Evolutionary conservation across 2,888 invertebrate genomes (phyloP), one percentile per base, ranked within the genome.

Genomic region (Escarpia spicata): DNA sequence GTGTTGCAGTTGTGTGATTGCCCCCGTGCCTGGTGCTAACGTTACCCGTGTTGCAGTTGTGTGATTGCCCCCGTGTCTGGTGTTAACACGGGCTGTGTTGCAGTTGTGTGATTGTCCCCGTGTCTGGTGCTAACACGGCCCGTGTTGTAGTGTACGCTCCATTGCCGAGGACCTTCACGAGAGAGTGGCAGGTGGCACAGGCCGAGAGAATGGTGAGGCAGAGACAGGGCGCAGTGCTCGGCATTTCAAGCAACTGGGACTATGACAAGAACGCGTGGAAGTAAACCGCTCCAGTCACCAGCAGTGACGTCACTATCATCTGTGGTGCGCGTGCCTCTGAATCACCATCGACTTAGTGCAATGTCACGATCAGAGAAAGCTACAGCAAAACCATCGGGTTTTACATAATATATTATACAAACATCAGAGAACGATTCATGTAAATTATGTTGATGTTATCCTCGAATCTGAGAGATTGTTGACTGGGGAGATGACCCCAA

Each of bases 191-290:
- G 96, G 97, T 52, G 52, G 52, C 52, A 9, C 52, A 52, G 52
- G 52, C 52, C 52, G 52, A 52, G 52, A 9, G 52, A 2, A 52
- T 52, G 52, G 52, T 52, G 52, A 52, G 15, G 52, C 52, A 52
- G 52, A 52, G 52, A 9, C 96, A 98, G 31, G 98, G 98, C 96
- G 98, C 98, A 0, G 97, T 99, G 89, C 97, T 97, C 91, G 99
- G 99, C 0, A 96, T 98, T 43, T 96, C 98, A 43, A 98, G 98
- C 94, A 97, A 98, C 95, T 99, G 98, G 98, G 98, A 98, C 97
- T 99, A 98, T 96, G 98, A 98, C 95, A 98, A 98, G 96, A 98
- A 98, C 96, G 97, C 97, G 96, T 99, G 99, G 98, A 99, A 99
- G 90, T 93, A 94, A 93, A 92, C 92, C 15, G 75, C 75, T 19